Evolutionary conservation across 2,888 invertebrate genomes (phyloP), one percentile per base, ranked within the genome.

Genomic region (Temnothorax unifasciatus): DNA sequence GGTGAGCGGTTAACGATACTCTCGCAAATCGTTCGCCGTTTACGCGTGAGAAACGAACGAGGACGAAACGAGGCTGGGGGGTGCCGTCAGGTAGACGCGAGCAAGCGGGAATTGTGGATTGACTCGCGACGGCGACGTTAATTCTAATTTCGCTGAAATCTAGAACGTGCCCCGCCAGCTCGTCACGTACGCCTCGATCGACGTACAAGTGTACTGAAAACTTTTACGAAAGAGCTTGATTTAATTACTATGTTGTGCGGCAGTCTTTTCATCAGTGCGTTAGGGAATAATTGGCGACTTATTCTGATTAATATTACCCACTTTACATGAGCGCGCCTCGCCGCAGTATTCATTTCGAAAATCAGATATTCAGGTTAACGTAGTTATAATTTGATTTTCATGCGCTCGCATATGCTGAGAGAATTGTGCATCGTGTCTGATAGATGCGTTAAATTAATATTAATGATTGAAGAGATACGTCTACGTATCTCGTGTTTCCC

Each of bases 21-120:
- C 86, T 79, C 64, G 76, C 83, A 87, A 88, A 89, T 87, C 64
- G 86, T 68, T 76, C 64, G 73, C 69, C 83, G 57, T 75, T 88
- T 84, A 87, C 83, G 86, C 77, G 89, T 85, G 87, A 85, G 85
- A 89, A 85, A 85, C 84, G 82, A 71, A 71, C 57, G 84, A 85
- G 82, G 66, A 83, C 84, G 84, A 71, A 77, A 66, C 38, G 47
- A 38, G 75, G 69, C 57, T 71, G 21, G 25, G 63, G 63, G 57
- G 57, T 69, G 59, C 59, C 47, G 47, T 21, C 57, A 59, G 47
- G 59, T 79, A 54, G 59, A 69, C 18, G 15, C 57, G 66, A 77
- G 64, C 64, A 54, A 54, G 64, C 21, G 38, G 6, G 64, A 34
- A 9, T 25, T 3, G 41, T 41, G 44, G 25, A 29, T 50, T 25